Conservation (phyloP, 1,140 invertebrate species). For the Ectropis grisescens region DNA sequence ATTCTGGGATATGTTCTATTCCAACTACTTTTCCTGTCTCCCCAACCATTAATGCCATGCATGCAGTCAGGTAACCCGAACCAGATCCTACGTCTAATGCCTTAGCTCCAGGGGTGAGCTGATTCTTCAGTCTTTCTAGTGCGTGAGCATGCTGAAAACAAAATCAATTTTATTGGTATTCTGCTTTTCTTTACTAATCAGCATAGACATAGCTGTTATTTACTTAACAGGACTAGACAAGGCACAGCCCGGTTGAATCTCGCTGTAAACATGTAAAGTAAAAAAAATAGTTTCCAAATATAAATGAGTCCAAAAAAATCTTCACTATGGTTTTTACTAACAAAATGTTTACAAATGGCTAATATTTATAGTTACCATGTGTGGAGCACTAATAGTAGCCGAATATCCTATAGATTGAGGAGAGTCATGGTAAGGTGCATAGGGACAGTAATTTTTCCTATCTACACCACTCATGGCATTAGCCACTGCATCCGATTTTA, state of each 20-base stretch:
- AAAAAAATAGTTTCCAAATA: too few species aligned
- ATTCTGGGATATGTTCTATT: conserved; percentile 93
- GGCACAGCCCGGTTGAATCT: too few species aligned
- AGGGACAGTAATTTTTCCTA: conserved; percentile 82
- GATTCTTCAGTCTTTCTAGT: conserved; percentile 88
- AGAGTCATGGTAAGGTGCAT: conserved; percentile 89
- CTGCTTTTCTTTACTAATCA: too few species aligned
- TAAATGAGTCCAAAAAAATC: too few species aligned
- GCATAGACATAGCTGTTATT: too few species aligned
- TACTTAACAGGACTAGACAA: too few species aligned
- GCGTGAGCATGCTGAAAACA: conserved; percentile 88
- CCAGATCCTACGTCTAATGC: conserved; percentile 97
- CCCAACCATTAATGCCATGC: conserved; percentile 91
- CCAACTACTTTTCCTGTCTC: conserved; percentile 82
- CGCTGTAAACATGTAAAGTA: too few species aligned
- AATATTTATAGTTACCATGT: too few species aligned
- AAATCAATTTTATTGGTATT: too few species aligned
- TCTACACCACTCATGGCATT: conserved; percentile 90
- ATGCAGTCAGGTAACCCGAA: conserved; percentile 95
- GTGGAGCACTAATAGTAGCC: conserved; percentile 97
- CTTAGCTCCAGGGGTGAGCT: conserved; percentile 82
- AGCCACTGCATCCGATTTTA: conserved; percentile 83
- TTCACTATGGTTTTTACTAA: too few species aligned
- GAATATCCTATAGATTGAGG: conserved; percentile 91
- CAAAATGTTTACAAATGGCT: too few species aligned